Evolutionary conservation across 2,888 invertebrate genomes (phyloP), one percentile per base, ranked within the genome.

Genomic region (Polydrusus tereticollis): DNA sequence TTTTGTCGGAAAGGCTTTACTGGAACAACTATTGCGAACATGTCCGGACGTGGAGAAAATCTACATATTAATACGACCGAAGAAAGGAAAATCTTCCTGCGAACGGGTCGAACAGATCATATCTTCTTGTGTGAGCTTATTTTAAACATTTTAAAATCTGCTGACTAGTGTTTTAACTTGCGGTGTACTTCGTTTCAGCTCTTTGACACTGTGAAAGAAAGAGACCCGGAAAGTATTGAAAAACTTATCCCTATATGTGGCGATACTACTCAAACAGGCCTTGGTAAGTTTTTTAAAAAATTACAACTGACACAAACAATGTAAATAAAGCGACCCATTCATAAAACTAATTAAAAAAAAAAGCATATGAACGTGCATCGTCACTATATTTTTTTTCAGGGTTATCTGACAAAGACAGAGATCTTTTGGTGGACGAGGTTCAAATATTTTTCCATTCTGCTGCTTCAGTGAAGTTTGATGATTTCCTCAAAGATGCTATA

Each of bases 1-100:
- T 0, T 97, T 97, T 82, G 88, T 97, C 85, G 97, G 97, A 0
- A 97, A 97, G 86, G 93, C 94, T 0, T 84, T 97, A 20, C 88
- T 97, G 5, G 97, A 97, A 85, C 98, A 98, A 84, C 85, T 98
- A 1, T 84, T 97, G 10, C 90, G 96, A 77, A 93, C 94, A 4
- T 95, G 96, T 81, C 89, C 94, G 0, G 90, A 89, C 0, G 79
- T 97, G 8, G 88, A 89, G 55, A 89, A 88, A 63, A 90, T 98
- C 74, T 97, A 93, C 83, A 81, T 96, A 0, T 86, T 97, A 55
- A 84, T 96, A 76, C 88, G 97, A 29, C 87, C 89, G 0, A 94
- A 94, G 82, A 92, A 90, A 79, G 91, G 90, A 0, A 88, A 90
- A 72, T 84, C 86, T 0, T 86, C 92, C 0, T 86, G 90, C 33